Evolutionary conservation across 64 coral and sea anemone genomes (phyloP).

Genomic region (Porites australiensis): DNA sequence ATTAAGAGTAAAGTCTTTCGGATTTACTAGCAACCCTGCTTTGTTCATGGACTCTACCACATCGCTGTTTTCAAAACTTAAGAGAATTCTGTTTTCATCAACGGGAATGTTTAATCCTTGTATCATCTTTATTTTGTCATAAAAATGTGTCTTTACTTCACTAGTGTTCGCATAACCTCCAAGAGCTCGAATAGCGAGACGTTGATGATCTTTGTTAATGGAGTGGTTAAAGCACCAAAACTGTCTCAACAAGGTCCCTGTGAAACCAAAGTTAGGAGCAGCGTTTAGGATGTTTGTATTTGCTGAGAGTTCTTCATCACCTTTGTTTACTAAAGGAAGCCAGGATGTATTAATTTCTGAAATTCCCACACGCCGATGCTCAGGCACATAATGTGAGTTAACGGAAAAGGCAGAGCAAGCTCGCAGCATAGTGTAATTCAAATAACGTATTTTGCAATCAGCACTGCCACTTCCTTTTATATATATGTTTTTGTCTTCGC

Average conservation of each 20-base stretch:
- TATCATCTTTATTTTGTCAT: slow-evolving; percentile 1
- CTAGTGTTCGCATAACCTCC: slow-evolving; percentile 14
- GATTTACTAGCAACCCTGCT: slow-evolving; percentile 32
- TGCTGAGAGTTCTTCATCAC: background rate
- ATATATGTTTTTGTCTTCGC: background rate
- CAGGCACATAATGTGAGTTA: background rate
- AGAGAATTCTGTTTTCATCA: background rate
- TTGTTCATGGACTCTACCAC: slow-evolving; percentile 39
- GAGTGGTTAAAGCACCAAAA: slow-evolving; percentile 29
- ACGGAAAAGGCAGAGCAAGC: too few relatives aligned
- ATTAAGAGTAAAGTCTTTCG: slow-evolving; percentile 4
- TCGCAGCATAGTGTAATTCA: too few relatives aligned
- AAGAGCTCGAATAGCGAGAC: background rate
- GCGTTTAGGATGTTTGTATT: background rate
- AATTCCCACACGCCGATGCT: background rate
- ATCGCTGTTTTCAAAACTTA: slow-evolving; percentile 22
- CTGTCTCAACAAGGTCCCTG: background rate
- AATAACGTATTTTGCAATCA: background rate
- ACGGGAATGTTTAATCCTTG: slow-evolving; percentile 18
- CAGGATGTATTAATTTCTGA: background rate
- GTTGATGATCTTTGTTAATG: slow-evolving; percentile 24
- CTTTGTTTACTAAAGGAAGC: background rate
- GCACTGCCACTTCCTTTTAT: background rate
- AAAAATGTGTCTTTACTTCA: background rate
- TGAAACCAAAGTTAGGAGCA: background rate